Base-by-base conservation (phyloP, 2,888 invertebrate species). In the Phymatocera aterrima region DNA sequence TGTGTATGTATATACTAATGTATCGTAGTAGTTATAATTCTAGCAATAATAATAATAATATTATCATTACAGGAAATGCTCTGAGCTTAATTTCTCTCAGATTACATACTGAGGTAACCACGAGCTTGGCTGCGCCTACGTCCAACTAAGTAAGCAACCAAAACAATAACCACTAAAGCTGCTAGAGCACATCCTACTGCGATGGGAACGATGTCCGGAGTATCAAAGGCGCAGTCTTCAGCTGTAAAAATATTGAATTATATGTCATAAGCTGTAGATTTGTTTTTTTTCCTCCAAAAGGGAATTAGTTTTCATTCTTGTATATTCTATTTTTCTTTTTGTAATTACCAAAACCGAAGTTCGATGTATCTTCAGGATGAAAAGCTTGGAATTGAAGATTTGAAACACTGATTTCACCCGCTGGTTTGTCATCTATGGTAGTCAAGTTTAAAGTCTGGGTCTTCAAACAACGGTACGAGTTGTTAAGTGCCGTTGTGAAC, bases 131-230 rank as follows among this genome's bases (percentile, higher is more conserved):
- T 95, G 88, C 96, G 94, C 88, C 96, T 94, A 87, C 99, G 96
- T 80, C 97, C 98, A 88, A 98, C 94, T 82, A 99, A 93, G 92
- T 99, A 99, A 61, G 97, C 97, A 84, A 96, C 93, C 83, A 99
- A 94, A 77, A 99, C 98, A 83, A 98, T 94, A 80, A 98, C 92
- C 82, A 99, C 97, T 79, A 99, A 93, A 74, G 94, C 96, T 81
- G 96, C 97, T 79, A 99, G 93, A 74, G 97, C 97, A 89, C 97
- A 97, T 18, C 99, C 99, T 81, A 99, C 99, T 28, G 97, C 97
- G 88, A 99, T 98, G 31, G 99, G 99, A 79, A 99, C 98, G 81
- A 97, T 94, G 92, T 99, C 99, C 18, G 96, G 94, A 4, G 96
- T 94, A 85, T 95, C 94, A 48, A 92, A 92, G 79, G 94, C 92